phyloP scores from a whole-genome alignment of 2,888 invertebrate species.

The Ptychoptera contaminata region DNA sequence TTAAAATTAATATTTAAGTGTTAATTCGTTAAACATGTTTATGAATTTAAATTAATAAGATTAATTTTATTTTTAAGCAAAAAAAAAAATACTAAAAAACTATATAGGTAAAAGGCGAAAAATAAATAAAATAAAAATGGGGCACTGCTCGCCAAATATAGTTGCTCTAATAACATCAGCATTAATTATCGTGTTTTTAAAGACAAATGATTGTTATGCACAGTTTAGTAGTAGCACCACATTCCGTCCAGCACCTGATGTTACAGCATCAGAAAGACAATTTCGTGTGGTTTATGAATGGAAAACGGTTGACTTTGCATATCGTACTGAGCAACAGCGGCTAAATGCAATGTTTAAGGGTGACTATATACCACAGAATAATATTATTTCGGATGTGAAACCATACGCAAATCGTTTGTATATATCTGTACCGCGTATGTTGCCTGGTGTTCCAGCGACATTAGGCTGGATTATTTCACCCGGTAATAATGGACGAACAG shows the following conservation, averaged over 20 bases:
- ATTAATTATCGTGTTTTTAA: no score
- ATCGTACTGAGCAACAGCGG: conserved; percentile 41
- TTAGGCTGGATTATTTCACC: conserved; percentile 38
- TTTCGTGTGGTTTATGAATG: conserved; percentile 59
- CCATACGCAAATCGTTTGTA: conserved; percentile 50
- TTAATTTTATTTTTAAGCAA: no score
- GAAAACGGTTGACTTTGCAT: conserved; percentile 52
- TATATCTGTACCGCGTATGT: conserved; percentile 52
- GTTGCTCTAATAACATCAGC: no score
- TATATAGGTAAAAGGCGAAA: no score
- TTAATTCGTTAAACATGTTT: no score
- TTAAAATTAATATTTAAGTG: no score
- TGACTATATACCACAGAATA: conserved; percentile 49
- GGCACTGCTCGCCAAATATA: no score
- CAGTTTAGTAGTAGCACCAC: no score
- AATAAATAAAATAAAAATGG: no score
- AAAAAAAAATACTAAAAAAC: no score
- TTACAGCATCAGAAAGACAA: conserved; percentile 24
- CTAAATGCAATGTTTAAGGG: conserved; percentile 37
- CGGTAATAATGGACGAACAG: conserved; percentile 32
- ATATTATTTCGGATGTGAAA: conserved; percentile 50
- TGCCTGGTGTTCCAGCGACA: conserved; percentile 53
- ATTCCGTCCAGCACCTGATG: conserved; percentile 6
- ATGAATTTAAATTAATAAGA: no score
- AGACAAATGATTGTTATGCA: no score